Evolutionary conservation across 2,797 vertebrate species (phyloP).

Genomic region (Selene dorsalis): DNA sequence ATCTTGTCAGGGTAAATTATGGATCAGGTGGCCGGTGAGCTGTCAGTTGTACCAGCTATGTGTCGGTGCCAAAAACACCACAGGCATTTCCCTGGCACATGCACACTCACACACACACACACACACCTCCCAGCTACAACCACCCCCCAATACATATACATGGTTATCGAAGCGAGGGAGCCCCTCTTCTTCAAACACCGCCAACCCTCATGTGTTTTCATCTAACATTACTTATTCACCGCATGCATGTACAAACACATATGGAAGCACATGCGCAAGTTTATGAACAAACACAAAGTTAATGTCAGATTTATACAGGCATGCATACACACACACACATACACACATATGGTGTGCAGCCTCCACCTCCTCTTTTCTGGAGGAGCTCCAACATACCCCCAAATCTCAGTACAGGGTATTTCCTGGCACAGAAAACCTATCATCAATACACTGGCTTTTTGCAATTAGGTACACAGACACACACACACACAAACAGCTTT

Average conservation of each 20-base stretch:
- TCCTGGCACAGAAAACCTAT: slow-evolving; percentile 58
- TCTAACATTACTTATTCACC: slow-evolving; percentile 61
- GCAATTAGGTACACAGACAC: slow-evolving; percentile 50
- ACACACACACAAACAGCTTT: slow-evolving; percentile 20
- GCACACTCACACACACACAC: slow-evolving; percentile 36
- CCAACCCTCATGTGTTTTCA: slow-evolving; percentile 63
- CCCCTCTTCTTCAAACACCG: slow-evolving; percentile 56
- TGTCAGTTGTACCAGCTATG: slow-evolving; percentile 72
- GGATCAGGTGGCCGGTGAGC: slow-evolving; percentile 77
- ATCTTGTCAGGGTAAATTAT: slow-evolving; percentile 81
- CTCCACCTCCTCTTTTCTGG: slow-evolving; percentile 56
- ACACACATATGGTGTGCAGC: slow-evolving; percentile 68
- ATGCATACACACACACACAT: slow-evolving; percentile 33
- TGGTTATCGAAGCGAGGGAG: slow-evolving; percentile 55
- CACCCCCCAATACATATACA: slow-evolving; percentile 52
- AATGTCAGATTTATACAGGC: slow-evolving; percentile 55
- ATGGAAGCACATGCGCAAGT: slow-evolving; percentile 45
- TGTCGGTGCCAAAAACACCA: slow-evolving; percentile 71
- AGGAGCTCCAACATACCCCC: slow-evolving; percentile 55
- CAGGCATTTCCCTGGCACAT: slow-evolving; percentile 74
- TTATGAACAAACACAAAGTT: slow-evolving; percentile 64
- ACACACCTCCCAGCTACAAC: slow-evolving; percentile 38
- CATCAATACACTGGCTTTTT: slow-evolving; percentile 56
- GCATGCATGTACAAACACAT: slow-evolving; percentile 46
- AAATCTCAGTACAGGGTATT: slow-evolving; percentile 57